Evolutionary conservation across 2,113 vertebrate genomes (phyloP).

Genomic region (Gila orcuttii): DNA sequence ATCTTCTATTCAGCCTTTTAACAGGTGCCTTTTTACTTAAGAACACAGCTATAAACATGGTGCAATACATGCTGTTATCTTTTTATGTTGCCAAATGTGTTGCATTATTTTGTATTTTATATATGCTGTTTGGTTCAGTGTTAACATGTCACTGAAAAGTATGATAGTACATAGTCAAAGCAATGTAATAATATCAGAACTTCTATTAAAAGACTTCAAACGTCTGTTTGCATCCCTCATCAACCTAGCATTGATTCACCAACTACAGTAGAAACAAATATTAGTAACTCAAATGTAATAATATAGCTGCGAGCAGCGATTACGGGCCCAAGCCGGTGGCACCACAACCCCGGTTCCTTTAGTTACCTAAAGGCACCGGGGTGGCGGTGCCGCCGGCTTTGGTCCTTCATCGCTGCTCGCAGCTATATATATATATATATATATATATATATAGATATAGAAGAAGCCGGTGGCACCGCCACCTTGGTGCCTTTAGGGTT

Average conservation of each 20-base stretch:
- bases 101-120: conserved; percentile 17
- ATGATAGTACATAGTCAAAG: background rate
- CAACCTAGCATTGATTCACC: background rate
- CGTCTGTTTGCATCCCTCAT: background rate
- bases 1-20: background rate
- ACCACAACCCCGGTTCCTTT: no score
- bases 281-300: background rate
- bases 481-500: no score
- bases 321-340: no score
- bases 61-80: background rate
- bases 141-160: background rate
- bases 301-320: no score
- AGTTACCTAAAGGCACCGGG: no score
- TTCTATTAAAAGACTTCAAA: conserved; percentile 18
- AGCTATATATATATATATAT: no score
- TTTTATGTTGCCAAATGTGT: conserved; percentile 11
- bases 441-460: no score
- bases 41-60: background rate
- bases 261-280: background rate
- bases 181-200: background rate
- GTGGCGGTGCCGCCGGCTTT: no score
- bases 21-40: conserved; percentile 28
- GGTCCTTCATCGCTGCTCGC: no score
- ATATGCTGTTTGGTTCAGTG: background rate
- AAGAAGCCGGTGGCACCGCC: no score